Conservation (phyloP, 2,113 vertebrate genomes). For the Gallinago jamesoni region DNA sequence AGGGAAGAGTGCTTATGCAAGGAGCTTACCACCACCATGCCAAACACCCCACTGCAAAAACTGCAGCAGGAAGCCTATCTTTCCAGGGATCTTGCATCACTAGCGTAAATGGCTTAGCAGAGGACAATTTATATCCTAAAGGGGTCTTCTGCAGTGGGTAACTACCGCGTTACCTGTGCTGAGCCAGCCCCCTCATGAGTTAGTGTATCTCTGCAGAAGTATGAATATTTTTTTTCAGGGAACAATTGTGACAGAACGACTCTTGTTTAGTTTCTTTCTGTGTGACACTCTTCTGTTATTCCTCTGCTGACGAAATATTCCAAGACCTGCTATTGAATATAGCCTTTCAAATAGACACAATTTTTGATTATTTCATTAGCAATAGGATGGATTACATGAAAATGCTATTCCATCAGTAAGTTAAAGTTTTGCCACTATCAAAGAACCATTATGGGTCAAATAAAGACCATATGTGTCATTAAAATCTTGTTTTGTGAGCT, state of each 20-base stretch:
- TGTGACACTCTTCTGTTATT: background rate
- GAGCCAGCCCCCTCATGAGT: background rate
- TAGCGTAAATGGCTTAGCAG: background rate
- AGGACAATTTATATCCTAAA: background rate
- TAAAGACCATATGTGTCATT: constrained; percentile 17
- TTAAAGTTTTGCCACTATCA: background rate
- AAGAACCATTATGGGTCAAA: constrained; percentile 21
- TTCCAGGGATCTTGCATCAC: background rate
- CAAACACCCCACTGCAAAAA: background rate
- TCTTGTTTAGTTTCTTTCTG: background rate
- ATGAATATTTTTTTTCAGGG: background rate
- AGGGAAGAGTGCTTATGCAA: background rate
- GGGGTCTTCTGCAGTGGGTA: background rate
- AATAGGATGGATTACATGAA: background rate
- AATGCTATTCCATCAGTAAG: background rate
- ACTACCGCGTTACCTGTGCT: background rate
- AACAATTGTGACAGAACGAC: background rate
- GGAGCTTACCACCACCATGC: background rate
- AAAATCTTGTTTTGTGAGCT: constrained; percentile 9
- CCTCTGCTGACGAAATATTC: background rate
- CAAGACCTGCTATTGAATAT: background rate
- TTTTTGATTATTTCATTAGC: background rate
- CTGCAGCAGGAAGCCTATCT: background rate
- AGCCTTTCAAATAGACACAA: background rate
- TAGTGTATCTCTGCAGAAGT: background rate